Evolutionary conservation across 2,888 invertebrate genomes (phyloP).

Genomic region (Germaria angustata): DNA sequence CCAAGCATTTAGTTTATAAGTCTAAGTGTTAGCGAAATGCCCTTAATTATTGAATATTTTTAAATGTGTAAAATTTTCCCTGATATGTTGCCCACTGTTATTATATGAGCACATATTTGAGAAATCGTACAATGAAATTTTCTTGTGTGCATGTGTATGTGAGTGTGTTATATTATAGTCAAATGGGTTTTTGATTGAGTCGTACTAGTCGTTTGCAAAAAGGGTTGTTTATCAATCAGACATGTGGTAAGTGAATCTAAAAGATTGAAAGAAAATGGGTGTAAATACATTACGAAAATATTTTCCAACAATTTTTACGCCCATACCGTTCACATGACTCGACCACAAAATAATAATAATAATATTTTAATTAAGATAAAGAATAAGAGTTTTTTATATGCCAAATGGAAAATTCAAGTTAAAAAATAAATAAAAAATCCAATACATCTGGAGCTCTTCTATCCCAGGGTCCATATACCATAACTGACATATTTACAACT

Average conservation of each 20-base stretch:
- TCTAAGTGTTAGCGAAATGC: too few relatives aligned
- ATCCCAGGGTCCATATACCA: too few relatives aligned
- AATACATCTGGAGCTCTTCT: too few relatives aligned
- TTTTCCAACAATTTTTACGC: background rate
- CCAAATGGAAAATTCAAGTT: too few relatives aligned
- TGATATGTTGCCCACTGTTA: background rate
- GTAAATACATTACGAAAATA: background rate
- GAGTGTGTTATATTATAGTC: background rate
- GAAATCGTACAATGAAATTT: too few relatives aligned
- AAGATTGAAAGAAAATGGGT: slow-evolving; percentile 14
- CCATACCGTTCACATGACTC: background rate
- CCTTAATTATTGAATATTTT: too few relatives aligned
- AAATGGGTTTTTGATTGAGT: slow-evolving; percentile 57
- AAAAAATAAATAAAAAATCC: too few relatives aligned
- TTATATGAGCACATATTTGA: background rate
- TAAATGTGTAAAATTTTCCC: too few relatives aligned
- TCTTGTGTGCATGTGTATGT: background rate
- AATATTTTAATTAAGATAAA: background rate
- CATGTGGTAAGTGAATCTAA: slow-evolving; percentile 18
- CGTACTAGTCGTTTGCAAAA: slow-evolving; percentile 11
- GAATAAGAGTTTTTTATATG: too few relatives aligned
- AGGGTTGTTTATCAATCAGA: slow-evolving; percentile 54
- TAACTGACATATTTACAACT: too few relatives aligned
- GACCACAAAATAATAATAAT: background rate
- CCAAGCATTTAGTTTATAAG: too few relatives aligned